These are phyloP conservation scores for Drosophila truncata DNA, from an alignment of 1,140 invertebrate species.

Conservation along the genomic window DNA sequence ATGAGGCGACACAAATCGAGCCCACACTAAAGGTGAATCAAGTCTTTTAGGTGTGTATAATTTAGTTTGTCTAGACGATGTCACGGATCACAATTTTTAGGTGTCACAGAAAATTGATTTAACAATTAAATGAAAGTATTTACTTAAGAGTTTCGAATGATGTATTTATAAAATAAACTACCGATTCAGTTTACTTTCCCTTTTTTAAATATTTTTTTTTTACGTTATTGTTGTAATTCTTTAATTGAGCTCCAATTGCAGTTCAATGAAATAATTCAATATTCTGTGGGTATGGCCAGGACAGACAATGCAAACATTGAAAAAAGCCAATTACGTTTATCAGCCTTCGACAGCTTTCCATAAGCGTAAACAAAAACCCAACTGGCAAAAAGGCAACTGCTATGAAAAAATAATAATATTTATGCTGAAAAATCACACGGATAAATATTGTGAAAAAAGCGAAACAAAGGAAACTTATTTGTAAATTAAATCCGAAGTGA, in stretches of 20 bases:
- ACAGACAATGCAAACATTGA: constrained; percentile 30
- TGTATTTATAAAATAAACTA: not conserved
- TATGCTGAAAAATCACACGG: constrained; percentile 35
- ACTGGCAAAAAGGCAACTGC: constrained; percentile 8
- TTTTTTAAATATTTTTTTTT: not conserved
- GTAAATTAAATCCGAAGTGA: constrained; percentile 16
- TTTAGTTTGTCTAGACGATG: constrained; percentile 26
- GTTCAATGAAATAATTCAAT: constrained; percentile 9
- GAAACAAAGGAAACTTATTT: constrained; percentile 27
- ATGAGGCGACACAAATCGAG: constrained; percentile 21
- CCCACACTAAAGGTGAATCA: constrained; percentile 16
- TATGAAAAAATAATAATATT: constrained; percentile 39
- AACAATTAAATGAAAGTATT: not conserved
- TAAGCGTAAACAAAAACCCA: constrained; percentile 20
- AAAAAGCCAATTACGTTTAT: constrained; percentile 49
- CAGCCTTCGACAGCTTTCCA: constrained; percentile 34
- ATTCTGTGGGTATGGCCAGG: constrained; percentile 1
- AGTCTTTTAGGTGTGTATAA: constrained; percentile 24
- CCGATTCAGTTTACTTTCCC: not conserved
- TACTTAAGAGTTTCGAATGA: not conserved
- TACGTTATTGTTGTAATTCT: no score
- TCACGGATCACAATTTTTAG: not conserved
- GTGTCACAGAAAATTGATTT: not conserved
- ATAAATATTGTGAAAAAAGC: constrained; percentile 42
- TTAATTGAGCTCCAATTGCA: not conserved